Evolutionary conservation across 2,888 invertebrate species (phyloP).

Genomic region (Globia sparganii): DNA sequence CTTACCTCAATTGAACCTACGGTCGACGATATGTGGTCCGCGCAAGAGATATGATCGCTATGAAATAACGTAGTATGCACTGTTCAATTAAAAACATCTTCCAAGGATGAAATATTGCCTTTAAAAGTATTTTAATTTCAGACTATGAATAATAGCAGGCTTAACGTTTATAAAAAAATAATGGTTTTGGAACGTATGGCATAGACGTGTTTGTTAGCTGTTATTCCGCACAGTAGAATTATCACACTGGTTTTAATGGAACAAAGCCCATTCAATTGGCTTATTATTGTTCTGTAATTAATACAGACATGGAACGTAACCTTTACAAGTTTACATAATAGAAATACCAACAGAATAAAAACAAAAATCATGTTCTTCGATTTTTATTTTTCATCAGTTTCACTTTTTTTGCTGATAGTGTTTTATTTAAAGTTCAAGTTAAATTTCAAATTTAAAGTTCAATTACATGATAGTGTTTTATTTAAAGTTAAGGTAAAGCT

Average conservation of each 20-base stretch:
- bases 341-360: neutral
- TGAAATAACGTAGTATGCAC: conserved; percentile 45
- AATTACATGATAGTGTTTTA: conserved; percentile 11
- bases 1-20: too few relatives aligned
- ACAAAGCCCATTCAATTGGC: conserved; percentile 56
- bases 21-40: conserved; percentile 63
- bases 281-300: conserved; percentile 47
- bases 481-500: conserved; percentile 9
- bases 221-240: conserved; percentile 12
- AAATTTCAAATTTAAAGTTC: conserved; percentile 8
- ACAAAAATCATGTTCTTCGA: neutral
- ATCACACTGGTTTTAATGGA: conserved; percentile 52
- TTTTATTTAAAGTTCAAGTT: conserved; percentile 14
- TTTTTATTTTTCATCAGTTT: neutral
- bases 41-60: conserved; percentile 59
- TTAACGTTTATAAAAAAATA: conserved; percentile 15
- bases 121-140: conserved; percentile 53
- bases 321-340: conserved; percentile 4
- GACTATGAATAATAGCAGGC: conserved; percentile 18
- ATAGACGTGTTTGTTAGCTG: conserved; percentile 9
- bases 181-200: conserved; percentile 6
- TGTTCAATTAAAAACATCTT: conserved; percentile 56
- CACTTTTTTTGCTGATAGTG: neutral
- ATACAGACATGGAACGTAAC: conserved; percentile 22
- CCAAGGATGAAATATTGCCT: conserved; percentile 57